These are phyloP conservation scores for Oncorhynchus nerka DNA, from an alignment of 2,113 vertebrate species.

Conservation along the genomic window DNA sequence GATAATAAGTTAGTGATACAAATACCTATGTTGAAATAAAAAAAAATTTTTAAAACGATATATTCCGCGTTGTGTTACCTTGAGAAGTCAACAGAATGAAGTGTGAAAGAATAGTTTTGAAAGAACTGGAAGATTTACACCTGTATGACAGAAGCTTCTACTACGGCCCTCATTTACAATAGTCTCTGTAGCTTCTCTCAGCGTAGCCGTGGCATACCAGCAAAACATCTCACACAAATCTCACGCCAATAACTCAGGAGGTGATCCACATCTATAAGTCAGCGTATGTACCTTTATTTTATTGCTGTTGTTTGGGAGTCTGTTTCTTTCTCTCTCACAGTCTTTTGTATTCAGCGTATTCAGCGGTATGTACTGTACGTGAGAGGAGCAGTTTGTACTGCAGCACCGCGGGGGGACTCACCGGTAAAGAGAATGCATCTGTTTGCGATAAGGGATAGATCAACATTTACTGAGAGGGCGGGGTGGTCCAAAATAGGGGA, in stretches of 20 bases:
- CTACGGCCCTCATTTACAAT: neutral
- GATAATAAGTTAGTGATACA: neutral
- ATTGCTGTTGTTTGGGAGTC: slow-evolving; percentile 12
- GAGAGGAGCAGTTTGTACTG: slow-evolving; percentile 54
- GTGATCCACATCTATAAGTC: slow-evolving; percentile 32
- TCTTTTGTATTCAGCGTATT: slow-evolving; percentile 33
- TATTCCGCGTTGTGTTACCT: neutral
- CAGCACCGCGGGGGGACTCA: slow-evolving; percentile 42
- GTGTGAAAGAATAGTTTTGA: neutral
- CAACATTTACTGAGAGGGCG: too few relatives aligned
- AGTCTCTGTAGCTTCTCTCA: neutral
- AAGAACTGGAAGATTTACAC: neutral
- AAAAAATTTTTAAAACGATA: neutral
- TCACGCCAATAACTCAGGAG: slow-evolving; percentile 47
- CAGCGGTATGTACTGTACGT: slow-evolving; percentile 29
- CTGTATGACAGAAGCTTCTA: neutral
- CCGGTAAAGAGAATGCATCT: slow-evolving; percentile 65
- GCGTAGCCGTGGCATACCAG: slow-evolving; percentile 2
- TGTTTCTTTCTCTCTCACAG: slow-evolving; percentile 32
- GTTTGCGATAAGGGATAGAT: slow-evolving; percentile 43
- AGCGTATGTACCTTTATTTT: neutral
- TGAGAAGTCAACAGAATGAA: neutral
- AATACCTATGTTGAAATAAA: neutral
- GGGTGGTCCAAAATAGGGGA: too few relatives aligned
- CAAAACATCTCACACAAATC: slow-evolving; percentile 14